These are phyloP conservation scores for Eumacrocentrus americanus DNA, from an alignment of 2,888 invertebrate genomes.

Conservation along the genomic window DNA sequence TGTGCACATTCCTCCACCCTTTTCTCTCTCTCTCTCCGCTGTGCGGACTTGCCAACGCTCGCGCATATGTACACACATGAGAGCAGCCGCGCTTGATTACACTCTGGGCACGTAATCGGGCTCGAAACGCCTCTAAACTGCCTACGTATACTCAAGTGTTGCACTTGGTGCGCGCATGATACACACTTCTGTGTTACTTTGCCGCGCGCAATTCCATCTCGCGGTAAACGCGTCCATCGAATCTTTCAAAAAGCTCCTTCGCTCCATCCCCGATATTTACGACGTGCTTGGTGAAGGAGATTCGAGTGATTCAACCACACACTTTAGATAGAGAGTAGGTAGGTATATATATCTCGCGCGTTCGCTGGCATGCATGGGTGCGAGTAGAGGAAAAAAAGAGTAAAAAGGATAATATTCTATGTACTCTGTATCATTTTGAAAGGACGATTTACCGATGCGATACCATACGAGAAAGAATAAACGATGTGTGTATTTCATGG, in stretches of 20 bases:
- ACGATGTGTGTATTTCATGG: neutral
- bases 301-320: slow-evolving; percentile 17
- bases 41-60: neutral
- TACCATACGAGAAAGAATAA: neutral
- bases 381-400: slow-evolving; percentile 1
- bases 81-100: neutral
- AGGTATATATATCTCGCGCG: neutral
- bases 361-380: neutral
- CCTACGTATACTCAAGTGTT: neutral
- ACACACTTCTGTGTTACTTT: slow-evolving; percentile 14
- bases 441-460: slow-evolving; percentile 15
- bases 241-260: slow-evolving; percentile 8
- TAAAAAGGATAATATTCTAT: slow-evolving; percentile 6
- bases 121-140: neutral
- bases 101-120: neutral
- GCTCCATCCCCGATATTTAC: slow-evolving; percentile 21
- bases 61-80: no score
- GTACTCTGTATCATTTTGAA: slow-evolving; percentile 18
- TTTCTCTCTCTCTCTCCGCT: neutral
- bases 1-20: neutral
- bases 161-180: neutral
- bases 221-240: slow-evolving; percentile 22
- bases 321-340: slow-evolving; percentile 7
- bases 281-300: neutral
- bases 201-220: slow-evolving; percentile 21